Evolutionary conservation across 37 sponge, comb jelly and placozoan genomes (phyloP).

Genomic region (Spongilla lacustris): DNA sequence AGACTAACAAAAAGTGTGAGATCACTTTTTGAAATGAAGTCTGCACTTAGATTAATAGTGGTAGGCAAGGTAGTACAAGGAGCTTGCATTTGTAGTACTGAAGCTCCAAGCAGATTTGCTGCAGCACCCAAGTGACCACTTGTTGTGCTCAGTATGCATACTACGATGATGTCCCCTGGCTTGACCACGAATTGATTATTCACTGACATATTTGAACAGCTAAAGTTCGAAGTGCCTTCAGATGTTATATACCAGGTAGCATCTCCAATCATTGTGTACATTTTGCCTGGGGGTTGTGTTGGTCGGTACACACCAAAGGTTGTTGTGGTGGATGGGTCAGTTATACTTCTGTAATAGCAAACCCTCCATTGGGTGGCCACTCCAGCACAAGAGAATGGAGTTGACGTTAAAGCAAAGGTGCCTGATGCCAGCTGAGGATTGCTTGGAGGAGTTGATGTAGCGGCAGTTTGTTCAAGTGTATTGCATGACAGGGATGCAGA

Average conservation of each 20-base stretch:
- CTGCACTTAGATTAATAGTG: background rate
- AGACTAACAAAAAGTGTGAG: background rate
- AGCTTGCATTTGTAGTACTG: background rate
- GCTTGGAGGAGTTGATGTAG: background rate
- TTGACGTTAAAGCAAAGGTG: background rate
- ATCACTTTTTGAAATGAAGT: background rate
- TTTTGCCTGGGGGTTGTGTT: background rate
- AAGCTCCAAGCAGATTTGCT: background rate
- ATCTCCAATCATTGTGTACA: background rate
- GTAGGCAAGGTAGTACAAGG: background rate
- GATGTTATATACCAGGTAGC: background rate
- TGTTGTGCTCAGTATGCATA: background rate
- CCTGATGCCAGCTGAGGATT: background rate
- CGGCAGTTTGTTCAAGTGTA: background rate
- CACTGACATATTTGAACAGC: background rate
- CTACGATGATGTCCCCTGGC: background rate
- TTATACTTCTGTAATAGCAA: background rate
- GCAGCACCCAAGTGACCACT: background rate
- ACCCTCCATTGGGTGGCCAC: background rate
- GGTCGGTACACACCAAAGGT: background rate
- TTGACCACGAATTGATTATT: background rate
- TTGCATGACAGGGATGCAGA: background rate
- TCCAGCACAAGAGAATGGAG: background rate
- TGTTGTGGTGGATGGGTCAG: background rate
- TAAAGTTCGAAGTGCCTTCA: background rate